Evolutionary conservation across 2,888 invertebrate species (phyloP), one percentile per base, ranked within the genome.

Genomic region (Monoplex corrugatus): DNA sequence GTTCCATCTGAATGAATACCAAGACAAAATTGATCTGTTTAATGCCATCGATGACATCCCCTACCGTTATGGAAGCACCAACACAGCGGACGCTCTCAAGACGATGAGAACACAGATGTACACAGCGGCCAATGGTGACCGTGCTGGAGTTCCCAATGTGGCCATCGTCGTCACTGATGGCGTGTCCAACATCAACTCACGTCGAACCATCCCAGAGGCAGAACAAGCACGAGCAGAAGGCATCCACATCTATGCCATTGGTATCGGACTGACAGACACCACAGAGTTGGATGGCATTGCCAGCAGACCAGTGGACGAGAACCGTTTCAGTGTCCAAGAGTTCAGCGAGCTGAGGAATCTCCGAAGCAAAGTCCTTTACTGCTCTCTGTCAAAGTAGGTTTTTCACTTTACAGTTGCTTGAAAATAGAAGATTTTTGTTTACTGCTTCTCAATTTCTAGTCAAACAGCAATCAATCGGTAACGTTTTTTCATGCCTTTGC

Each of bases 111-210:
- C 87, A 32, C 86, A 91, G 78, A 92, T 93, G 90, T 94, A 89
- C 86, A 89, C 89, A 57, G 75, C n/a, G 83, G 63, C 43, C 45
- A 91, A 91, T 87, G 94, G 94, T 28, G 95, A 95, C 91, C 91
- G 95, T 32, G 91, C 92, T 19, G 92, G 91, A 50, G 94, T 93
- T 8, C 92, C 89, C 16, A 94, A 95, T 90, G 89, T 95, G 44
- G 92, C 91, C 75, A 91, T 95, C 35, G 90, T 95, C 13, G 89
- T 95, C 45, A 94, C 95, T 45, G 95, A 95, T 87, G 95, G 95
- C 88, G 92, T 95, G 8, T 95, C 95, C 23, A 95, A 95, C 89
- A 94, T 95, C 75, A 94, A 95, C 89, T 89, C 93, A 6, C 89
- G 92, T n/a, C 86, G 93, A 80, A 94, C 94, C 0, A 90, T 94